phyloP scores from a whole-genome alignment of 2,797 vertebrate species.

The Myoxocephalus aenaeus region DNA sequence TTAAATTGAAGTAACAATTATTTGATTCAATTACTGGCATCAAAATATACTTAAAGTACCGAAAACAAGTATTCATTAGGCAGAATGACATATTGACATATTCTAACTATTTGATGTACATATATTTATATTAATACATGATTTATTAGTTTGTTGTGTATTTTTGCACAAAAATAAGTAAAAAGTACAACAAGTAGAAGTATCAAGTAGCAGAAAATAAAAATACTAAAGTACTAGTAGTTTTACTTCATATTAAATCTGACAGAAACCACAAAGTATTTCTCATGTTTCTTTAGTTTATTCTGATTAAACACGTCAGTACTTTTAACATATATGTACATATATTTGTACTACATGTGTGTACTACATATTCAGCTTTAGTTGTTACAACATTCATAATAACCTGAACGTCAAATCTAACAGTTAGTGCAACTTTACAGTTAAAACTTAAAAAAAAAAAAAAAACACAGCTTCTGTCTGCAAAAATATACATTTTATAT shows the following conservation, averaged over 20 bases:
- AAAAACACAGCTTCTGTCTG: conserved; percentile 70
- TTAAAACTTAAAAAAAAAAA: conserved; percentile 58
- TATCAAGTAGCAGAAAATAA: background rate
- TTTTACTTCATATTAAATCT: background rate
- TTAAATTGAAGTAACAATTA: background rate
- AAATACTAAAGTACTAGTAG: background rate
- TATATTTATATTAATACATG: background rate
- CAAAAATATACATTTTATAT: conserved; percentile 82
- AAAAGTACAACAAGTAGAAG: background rate
- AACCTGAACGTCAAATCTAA: conserved; percentile 76
- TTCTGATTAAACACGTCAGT: conserved; percentile 73
- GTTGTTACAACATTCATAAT: conserved; percentile 76
- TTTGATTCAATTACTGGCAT: background rate
- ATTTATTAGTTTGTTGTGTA: background rate
- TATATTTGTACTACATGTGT: conserved; percentile 29
- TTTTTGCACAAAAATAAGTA: background rate
- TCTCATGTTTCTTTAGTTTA: conserved; percentile 56
- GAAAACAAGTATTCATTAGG: background rate
- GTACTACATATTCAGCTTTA: conserved; percentile 59
- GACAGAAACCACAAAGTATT: conserved; percentile 6
- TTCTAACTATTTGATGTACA: background rate
- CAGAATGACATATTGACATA: background rate
- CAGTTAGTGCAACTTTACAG: conserved; percentile 83
- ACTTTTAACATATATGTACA: conserved; percentile 55
- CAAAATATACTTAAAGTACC: background rate